Conservation (phyloP, 2,888 invertebrate species). For the Spodoptera picta region DNA sequence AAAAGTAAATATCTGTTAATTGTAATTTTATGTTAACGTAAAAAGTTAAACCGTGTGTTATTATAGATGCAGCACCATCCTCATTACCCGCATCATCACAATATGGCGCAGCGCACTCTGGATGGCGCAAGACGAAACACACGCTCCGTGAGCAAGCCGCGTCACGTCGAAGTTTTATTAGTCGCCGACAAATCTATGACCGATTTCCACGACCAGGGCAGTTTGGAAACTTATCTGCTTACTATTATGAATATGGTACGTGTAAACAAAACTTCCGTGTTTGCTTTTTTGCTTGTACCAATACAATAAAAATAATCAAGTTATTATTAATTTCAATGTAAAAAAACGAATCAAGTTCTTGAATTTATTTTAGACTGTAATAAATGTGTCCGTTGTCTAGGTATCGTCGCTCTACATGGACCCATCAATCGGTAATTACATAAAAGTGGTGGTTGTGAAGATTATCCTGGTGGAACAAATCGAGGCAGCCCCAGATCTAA, state of each 20-base stretch:
- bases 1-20: background rate
- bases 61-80: slow-evolving; percentile 64
- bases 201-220: slow-evolving; percentile 94
- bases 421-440: slow-evolving; percentile 96
- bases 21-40: slow-evolving; percentile 10
- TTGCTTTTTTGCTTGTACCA: background rate
- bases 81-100: slow-evolving; percentile 68
- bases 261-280: slow-evolving; percentile 22
- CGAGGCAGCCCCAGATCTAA: slow-evolving; percentile 90
- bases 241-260: slow-evolving; percentile 97
- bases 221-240: slow-evolving; percentile 95
- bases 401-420: slow-evolving; percentile 94
- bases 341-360: too few species aligned
- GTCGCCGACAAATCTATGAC: slow-evolving; percentile 97
- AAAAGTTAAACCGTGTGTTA: slow-evolving; percentile 21
- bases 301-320: background rate
- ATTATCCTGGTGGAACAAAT: slow-evolving; percentile 93
- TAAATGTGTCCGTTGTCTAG: slow-evolving; percentile 62
- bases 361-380: background rate
- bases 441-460: slow-evolving; percentile 96
- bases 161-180: slow-evolving; percentile 95
- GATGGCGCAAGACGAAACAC: slow-evolving; percentile 63
- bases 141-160: slow-evolving; percentile 92
- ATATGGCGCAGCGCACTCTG: slow-evolving; percentile 50
- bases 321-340: background rate